phyloP scores from a whole-genome alignment of 2,888 invertebrate genomes.

The Quadroppia sp. region DNA sequence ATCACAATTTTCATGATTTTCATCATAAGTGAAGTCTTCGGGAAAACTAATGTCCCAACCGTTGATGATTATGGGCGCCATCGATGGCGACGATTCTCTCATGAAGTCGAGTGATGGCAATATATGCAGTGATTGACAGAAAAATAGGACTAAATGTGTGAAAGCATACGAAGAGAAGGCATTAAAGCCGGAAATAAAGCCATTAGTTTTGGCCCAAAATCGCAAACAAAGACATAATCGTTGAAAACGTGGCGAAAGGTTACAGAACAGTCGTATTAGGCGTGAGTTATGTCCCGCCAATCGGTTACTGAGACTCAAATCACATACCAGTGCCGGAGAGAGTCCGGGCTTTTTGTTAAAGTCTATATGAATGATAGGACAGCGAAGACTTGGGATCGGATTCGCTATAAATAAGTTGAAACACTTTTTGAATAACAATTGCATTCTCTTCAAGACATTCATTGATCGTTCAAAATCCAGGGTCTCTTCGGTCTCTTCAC shows the following conservation, averaged over 20 bases:
- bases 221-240: slow-evolving; percentile 40
- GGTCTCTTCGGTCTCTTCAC: neutral
- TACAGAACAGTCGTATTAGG: slow-evolving; percentile 37
- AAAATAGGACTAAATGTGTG: slow-evolving; percentile 42
- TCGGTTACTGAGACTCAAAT: neutral
- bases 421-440: neutral
- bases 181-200: slow-evolving; percentile 43
- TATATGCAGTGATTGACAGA: slow-evolving; percentile 42
- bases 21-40: no score
- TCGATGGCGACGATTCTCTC: neutral
- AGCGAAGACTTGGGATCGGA: neutral
- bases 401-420: neutral
- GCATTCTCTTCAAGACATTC: neutral
- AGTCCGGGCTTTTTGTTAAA: neutral
- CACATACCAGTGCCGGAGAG: neutral
- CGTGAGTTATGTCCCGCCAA: slow-evolving; percentile 43
- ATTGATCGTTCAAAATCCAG: neutral
- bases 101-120: slow-evolving; percentile 42
- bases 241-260: slow-evolving; percentile 41
- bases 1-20: no score
- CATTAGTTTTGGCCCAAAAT: slow-evolving; percentile 45
- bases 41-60: neutral
- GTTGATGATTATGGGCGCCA: neutral
- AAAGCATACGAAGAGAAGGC: slow-evolving; percentile 43
- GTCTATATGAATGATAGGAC: neutral